Evolutionary conservation across 2,113 vertebrate species (phyloP), one percentile per base, ranked within the genome.

Genomic region (Galeopterus variegatus): DNA sequence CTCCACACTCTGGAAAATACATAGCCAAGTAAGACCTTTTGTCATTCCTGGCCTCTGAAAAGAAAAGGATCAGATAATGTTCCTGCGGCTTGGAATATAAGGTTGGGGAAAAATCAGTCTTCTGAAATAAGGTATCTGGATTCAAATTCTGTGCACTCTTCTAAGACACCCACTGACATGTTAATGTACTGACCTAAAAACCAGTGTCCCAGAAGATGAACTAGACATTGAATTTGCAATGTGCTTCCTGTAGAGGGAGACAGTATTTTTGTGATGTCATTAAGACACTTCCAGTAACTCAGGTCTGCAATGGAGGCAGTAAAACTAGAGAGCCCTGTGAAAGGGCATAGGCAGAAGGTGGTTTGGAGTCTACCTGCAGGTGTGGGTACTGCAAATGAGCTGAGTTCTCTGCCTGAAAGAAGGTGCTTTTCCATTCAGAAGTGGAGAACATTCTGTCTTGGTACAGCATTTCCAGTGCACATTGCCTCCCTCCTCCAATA

Each of bases 41-140:
- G 19, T 91, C 69, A 70, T 96, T 96, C 41, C 15, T 48, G n/a
- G 76, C 62, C 45, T 92, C 65, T 50, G 65, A 54, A 92, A 67
- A 70, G 60, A 69, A 69, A 81, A 90, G 10, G 36, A 19, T 79
- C 12, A 36, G 67, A 58, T 45, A 31, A 88, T 54, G 19, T 69
- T 6, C 58, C 23, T 81, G 1, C 36, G 12, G 24, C 50, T 89
- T 81, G 62, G 28, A 83, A 50, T 56, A 36, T 58, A 48, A 90
- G 45, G 2, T 83, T 48, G 41, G n/a, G 24, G 11, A 19, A n/a
- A 86, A 10, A 14, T 31, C 10, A 69, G 17, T 73, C 75, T 69
- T 1, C 15, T 83, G 62, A 52, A 79, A 65, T 93, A 48, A 76
- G 48, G n/a, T 80, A 60, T 60, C 21, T 62, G 76, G 21, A 69